A percentile compares a stretch with the other conserved stretches of the same genome.
Evolutionary conservation across 92 coral and sea anemone species (phyloP).

Genomic region (Scolanthus callimorphus): DNA sequence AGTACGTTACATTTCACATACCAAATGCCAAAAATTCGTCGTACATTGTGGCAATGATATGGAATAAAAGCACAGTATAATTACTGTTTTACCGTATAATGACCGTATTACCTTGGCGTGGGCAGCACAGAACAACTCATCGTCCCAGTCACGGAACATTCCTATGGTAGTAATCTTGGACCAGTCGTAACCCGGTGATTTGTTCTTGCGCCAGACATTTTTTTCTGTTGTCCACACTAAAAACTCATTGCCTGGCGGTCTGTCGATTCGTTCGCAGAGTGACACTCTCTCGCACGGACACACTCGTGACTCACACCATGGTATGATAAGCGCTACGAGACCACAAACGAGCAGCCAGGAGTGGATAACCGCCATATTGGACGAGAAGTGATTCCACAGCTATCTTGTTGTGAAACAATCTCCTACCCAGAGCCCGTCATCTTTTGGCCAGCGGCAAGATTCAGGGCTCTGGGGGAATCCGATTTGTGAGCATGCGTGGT

Average conservation of each 20-base stretch:
- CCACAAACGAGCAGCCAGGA: conserved; percentile 2
- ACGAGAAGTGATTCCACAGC: too few relatives aligned
- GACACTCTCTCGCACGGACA: conserved; percentile 83
- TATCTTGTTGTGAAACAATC: too few relatives aligned
- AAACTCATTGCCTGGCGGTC: conserved; percentile 85
- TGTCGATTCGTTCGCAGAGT: conserved; percentile 68
- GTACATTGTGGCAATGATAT: too few relatives aligned
- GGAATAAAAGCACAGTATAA: too few relatives aligned
- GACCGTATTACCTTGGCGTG: conserved; percentile 94
- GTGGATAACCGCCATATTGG: conserved; percentile 12
- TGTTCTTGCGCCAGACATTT: conserved; percentile 60
- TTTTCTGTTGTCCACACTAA: conserved; percentile 83
- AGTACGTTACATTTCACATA: too few relatives aligned
- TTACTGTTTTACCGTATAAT: too few relatives aligned
- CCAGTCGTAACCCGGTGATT: conserved; percentile 64
- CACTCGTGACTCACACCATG: conserved; percentile 16
- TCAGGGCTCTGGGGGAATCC: too few relatives aligned
- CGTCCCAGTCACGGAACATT: conserved; percentile 90
- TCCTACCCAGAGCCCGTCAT: too few relatives aligned
- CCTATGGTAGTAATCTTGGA: conserved; percentile 80
- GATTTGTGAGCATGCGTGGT: too few relatives aligned
- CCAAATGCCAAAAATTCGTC: too few relatives aligned
- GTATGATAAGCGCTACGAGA: conserved; percentile 2
- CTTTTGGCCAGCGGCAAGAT: too few relatives aligned
- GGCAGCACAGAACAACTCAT: conserved; percentile 87